Evolutionary conservation across 1,140 invertebrate genomes (phyloP).

Genomic region (Caenorhabditis latens): DNA sequence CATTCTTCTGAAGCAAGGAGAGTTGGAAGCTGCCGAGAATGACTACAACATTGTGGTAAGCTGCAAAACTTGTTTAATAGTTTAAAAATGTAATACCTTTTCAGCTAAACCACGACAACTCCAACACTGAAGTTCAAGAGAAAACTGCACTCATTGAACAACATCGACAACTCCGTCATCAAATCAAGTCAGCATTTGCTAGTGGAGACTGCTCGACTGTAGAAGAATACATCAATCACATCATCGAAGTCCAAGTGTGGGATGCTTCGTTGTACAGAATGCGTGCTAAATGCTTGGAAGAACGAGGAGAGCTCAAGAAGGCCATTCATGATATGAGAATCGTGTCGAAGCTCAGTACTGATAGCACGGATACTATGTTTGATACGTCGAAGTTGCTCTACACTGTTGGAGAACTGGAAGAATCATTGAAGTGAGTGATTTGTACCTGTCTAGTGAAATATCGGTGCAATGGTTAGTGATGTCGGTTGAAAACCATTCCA

Average conservation of each 20-base stretch:
- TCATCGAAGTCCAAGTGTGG: conserved; percentile 89
- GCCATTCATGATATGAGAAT: conserved; percentile 91
- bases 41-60: conserved; percentile 85
- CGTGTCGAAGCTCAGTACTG: conserved; percentile 89
- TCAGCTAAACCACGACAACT: conserved; percentile 45
- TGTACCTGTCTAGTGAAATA: no score
- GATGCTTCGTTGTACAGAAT: conserved; percentile 86
- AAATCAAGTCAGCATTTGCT: conserved; percentile 81
- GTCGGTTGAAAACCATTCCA: no score
- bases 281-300: conserved; percentile 87
- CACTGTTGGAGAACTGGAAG: conserved; percentile 89
- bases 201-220: conserved; percentile 84
- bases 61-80: conserved; percentile 70
- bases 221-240: conserved; percentile 83
- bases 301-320: conserved; percentile 85
- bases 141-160: conserved; percentile 58
- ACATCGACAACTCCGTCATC: conserved; percentile 49
- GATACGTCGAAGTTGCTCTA: conserved; percentile 89
- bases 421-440: conserved; percentile 85
- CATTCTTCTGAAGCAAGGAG: conserved; percentile 82
- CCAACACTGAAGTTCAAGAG: conserved; percentile 43
- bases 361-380: conserved; percentile 90
- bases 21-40: conserved; percentile 84
- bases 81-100: conserved; percentile 66
- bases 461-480: background rate